Percentiles rank a stretch among this genome's conserved stretches.
Evolutionary conservation across 2,888 invertebrate genomes (phyloP).

Genomic region (Mechanitis mazaeus): DNA sequence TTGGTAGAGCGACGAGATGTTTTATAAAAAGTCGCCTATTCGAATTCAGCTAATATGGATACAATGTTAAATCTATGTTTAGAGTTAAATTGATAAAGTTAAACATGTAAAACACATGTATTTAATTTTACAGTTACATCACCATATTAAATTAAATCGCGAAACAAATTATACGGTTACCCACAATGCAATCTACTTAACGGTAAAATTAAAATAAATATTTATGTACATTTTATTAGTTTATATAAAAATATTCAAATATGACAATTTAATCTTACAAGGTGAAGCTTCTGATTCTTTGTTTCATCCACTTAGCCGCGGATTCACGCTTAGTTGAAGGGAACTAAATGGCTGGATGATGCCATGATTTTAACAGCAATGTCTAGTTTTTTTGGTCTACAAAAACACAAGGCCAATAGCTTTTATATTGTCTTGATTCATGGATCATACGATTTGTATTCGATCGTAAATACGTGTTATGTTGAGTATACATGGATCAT

Average conservation of each 20-base stretch:
- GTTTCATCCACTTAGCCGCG: slow-evolving; percentile 59
- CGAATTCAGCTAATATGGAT: too few species aligned
- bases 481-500: too few species aligned
- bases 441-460: slow-evolving; percentile 29
- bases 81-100: not conserved
- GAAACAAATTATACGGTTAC: slow-evolving; percentile 19
- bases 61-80: too few species aligned
- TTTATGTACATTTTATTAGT: not conserved
- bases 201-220: not conserved
- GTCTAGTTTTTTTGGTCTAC: slow-evolving; percentile 42
- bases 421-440: slow-evolving; percentile 37
- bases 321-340: slow-evolving; percentile 71
- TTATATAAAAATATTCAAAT: slow-evolving; percentile 4
- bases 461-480: slow-evolving; percentile 28
- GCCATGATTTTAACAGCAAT: slow-evolving; percentile 54
- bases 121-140: slow-evolving; percentile 20
- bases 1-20: too few species aligned
- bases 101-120: slow-evolving; percentile 5
- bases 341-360: slow-evolving; percentile 64
- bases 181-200: slow-evolving; percentile 1
- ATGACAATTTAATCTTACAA: slow-evolving; percentile 37
- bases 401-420: slow-evolving; percentile 51
- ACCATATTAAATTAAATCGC: slow-evolving; percentile 18
- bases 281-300: slow-evolving; percentile 66
- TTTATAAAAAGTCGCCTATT: too few species aligned